Percentiles rank a stretch among this genome's conserved stretches.
Conservation (phyloP, 2,113 vertebrate species). For the Anser brachyrhynchus region DNA sequence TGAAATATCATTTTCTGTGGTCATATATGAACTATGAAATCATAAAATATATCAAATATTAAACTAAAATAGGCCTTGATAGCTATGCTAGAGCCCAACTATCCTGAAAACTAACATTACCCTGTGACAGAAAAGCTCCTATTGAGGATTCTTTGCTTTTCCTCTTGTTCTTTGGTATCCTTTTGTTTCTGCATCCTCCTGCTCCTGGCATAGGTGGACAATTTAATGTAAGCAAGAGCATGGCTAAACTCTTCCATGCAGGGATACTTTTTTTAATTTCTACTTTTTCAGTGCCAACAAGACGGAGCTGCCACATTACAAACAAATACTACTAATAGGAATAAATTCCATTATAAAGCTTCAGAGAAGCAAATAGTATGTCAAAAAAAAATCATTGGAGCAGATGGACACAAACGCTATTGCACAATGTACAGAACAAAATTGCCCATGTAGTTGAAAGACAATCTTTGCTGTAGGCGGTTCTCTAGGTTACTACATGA, state of each 20-base stretch:
- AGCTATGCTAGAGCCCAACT: not conserved
- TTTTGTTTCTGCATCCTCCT: not conserved
- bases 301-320: not conserved
- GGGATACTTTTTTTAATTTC: not conserved
- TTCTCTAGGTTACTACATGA: constrained; percentile 12
- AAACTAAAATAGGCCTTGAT: not conserved
- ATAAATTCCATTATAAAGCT: not conserved
- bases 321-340: not conserved
- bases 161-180: not conserved
- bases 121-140: not conserved
- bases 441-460: not conserved
- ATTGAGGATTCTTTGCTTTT: not conserved
- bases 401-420: not conserved
- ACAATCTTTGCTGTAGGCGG: constrained; percentile 31
- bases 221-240: not conserved
- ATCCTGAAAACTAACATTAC: not conserved
- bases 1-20: not conserved
- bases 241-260: not conserved
- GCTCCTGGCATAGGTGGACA: not conserved
- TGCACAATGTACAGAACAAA: not conserved
- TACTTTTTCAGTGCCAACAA: not conserved
- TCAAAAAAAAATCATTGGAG: not conserved
- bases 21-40: not conserved
- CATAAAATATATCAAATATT: not conserved
- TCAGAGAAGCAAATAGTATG: not conserved